Base-by-base conservation (phyloP, 2,797 vertebrate genomes). In the Sebastes cheni region DNA sequence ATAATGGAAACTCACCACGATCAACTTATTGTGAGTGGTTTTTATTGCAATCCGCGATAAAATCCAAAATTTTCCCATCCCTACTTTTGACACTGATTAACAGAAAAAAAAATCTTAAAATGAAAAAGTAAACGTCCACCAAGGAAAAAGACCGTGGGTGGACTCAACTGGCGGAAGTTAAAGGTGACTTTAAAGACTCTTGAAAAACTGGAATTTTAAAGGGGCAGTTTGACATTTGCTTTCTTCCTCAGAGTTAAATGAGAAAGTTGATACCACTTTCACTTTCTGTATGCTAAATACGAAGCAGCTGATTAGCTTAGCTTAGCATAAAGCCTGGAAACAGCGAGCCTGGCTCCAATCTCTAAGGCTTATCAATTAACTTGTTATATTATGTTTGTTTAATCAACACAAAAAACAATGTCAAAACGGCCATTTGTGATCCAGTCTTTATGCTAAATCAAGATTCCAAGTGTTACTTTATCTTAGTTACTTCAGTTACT, bases 61-160 rank as follows among this genome's bases (percentile, higher is more conserved):
- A 46, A 46, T 46, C 6, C 16, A 0, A 46, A 0, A 46, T 3
- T 1, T 46, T 46, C 42, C 42, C 0, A 18, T 46, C 42, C 42
- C 16, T 46, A 46, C 42, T 46, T 46, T 18, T 25, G 34, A 56
- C 6, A 46, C 4, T 27, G 56, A 27, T 50, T 20, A 50, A 50
- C 46, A 50, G 46, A 50, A 50, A 36, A 3, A 3, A 67, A 11
- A 16, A 46, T 27, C 22, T 42, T 27, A 6, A 46, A 46, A 67
- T 29, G 1, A 23, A 42, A 16, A 65, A 6, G 60, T 34, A 62
- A n/a, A 62, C 0, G 5, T 34, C 29, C 30, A 62, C 60, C 32
- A 0, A 50, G 39, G 23, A 67, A 46, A 46, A 46, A 46, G 42
- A 46, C 42, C 42, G 1, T 46, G 42, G 14, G 6, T 18, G 39